Percentiles rank a stretch among this genome's conserved stretches.
These are phyloP conservation scores for Urocynchramus pylzowi DNA, from an alignment of 2,113 vertebrate species.

Conservation along the genomic window DNA sequence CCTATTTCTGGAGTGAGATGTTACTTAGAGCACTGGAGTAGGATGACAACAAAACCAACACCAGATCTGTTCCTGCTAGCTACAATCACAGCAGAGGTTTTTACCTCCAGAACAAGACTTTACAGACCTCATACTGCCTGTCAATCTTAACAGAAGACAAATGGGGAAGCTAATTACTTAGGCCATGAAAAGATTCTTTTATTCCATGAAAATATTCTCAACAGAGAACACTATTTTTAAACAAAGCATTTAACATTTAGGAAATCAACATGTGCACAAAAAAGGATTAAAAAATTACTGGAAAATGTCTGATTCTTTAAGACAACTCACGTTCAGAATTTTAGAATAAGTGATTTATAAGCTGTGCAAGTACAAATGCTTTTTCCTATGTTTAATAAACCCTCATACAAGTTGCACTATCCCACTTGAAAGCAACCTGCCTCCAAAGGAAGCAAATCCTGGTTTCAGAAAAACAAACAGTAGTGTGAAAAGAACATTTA, in stretches of 20 bases:
- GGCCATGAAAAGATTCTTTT: slow-evolving; percentile 77
- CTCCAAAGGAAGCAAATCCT: slow-evolving; percentile 73
- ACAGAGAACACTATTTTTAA: slow-evolving; percentile 80
- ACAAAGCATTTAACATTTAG: slow-evolving; percentile 85
- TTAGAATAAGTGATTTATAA: slow-evolving; percentile 65
- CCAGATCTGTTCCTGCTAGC: background rate
- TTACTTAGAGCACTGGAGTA: background rate
- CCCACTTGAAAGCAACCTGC: slow-evolving; percentile 65
- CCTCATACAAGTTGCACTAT: slow-evolving; percentile 66
- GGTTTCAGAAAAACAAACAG: slow-evolving; percentile 75
- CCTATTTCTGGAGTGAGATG: background rate
- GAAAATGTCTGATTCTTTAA: slow-evolving; percentile 77
- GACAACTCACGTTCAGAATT: slow-evolving; percentile 72
- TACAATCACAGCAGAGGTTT: background rate
- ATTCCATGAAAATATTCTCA: slow-evolving; percentile 92
- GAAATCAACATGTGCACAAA: slow-evolving; percentile 86
- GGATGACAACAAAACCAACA: background rate
- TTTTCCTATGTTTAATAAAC: slow-evolving; percentile 68
- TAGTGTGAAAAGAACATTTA: slow-evolving; percentile 72
- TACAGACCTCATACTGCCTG: background rate
- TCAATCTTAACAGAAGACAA: slow-evolving; percentile 33
- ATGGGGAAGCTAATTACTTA: slow-evolving; percentile 26
- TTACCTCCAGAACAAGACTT: background rate
- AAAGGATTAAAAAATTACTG: slow-evolving; percentile 74
- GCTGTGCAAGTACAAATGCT: slow-evolving; percentile 74